A percentile compares a stretch with the other conserved stretches of the same genome.
These are phyloP conservation scores for Saguinus midas DNA, from an alignment of 2,113 vertebrate genomes.

Conservation along the genomic window DNA sequence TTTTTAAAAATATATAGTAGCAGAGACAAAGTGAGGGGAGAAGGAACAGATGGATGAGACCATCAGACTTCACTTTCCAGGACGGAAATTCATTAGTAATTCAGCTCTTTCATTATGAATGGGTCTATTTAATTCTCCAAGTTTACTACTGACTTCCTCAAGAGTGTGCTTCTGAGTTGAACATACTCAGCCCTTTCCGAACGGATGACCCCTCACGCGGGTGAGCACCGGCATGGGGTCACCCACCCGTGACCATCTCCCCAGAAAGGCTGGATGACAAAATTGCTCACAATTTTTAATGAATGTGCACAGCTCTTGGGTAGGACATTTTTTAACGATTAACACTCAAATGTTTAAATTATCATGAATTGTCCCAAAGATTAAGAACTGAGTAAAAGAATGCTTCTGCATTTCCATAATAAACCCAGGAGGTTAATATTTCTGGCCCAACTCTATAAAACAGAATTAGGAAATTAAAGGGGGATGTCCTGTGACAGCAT, in stretches of 20 bases:
- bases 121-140: neutral
- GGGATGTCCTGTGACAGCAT: neutral
- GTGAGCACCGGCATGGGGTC: accelerated
- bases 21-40: neutral
- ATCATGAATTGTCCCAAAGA: neutral
- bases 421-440: neutral
- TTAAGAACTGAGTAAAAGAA: too few species aligned
- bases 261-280: neutral
- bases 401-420: neutral
- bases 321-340: neutral
- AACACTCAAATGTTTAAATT: neutral
- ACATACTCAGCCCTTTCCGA: neutral
- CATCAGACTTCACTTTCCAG: neutral
- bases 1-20: too few species aligned
- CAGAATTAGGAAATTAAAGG: neutral
- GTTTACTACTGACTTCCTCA: neutral
- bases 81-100: neutral
- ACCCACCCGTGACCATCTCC: too few species aligned
- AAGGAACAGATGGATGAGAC: neutral
- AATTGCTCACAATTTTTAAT: accelerated
- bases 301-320: accelerated
- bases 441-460: neutral
- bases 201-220: neutral
- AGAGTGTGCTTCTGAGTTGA: neutral
- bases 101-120: neutral